Evolutionary conservation across 2,113 vertebrate genomes (phyloP), one percentile per base, ranked within the genome.

Genomic region (Ifrita kowaldi): DNA sequence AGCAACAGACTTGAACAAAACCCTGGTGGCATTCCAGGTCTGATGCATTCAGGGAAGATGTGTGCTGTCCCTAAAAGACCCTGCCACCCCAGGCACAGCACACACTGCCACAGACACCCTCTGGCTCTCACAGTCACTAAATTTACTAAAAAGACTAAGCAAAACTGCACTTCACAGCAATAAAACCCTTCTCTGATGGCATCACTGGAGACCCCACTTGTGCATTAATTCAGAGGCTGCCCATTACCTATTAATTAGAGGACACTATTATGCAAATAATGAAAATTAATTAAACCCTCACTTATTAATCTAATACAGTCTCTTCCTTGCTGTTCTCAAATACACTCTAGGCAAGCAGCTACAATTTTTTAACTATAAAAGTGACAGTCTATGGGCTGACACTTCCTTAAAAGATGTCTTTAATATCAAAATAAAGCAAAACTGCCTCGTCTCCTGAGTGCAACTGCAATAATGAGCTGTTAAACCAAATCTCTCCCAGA

Each of bases 261-360:
- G 78, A 70, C 46, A 55, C 41, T 39, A 49, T 59, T 93, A 91
- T 42, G 70, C 62, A 93, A 96, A 96, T 83, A 95, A 94, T 95
- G 76, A 91, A 77, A 95, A 96, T 95, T 92, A 95, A 96, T 96
- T 93, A 95, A 95, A 67, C 62, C 28, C 35, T 75, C 64, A 28
- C 35, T 93, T 86, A 77, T 42, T 90, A 95, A 94, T 92, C 64
- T 67, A 65, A 80, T 44, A 35, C n/a, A 80, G 50, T 35, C 35
- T 92, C 63, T 86, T 93, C 71, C 68, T 87, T 81, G 60, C 64
- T 70, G 22, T 65, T 84, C 73, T 75, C 7, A 4, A 94, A 82
- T 46, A 71, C 9, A 94, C 56, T 49, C 50, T 89, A 82, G 89
- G 84, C 74, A 92, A 91, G 49, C 3, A 1, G 62, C 46, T 46